Percentiles rank a stretch among this genome's conserved stretches.
These are phyloP conservation scores for Alligator mississippiensis DNA, from an alignment of 2,113 vertebrate genomes.

Conservation along the genomic window DNA sequence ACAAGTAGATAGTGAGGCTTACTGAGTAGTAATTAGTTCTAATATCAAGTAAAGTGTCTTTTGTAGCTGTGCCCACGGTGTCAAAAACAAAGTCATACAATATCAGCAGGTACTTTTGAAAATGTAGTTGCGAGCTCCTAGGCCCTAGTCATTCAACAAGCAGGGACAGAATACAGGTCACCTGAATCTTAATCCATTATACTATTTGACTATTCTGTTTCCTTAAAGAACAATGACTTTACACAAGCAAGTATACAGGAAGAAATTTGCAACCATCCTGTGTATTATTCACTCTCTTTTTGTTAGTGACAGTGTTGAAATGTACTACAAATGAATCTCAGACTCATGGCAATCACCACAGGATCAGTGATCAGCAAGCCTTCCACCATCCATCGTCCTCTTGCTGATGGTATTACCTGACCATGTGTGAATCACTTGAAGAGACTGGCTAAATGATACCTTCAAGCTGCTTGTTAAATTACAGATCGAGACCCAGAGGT, in stretches of 20 bases:
- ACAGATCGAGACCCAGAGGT: background rate
- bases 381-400: background rate
- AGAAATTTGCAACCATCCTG: background rate
- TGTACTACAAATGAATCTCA: background rate
- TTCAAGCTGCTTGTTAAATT: background rate
- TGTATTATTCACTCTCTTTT: background rate
- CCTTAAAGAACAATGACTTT: background rate
- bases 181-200: too few relatives aligned
- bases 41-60: too few relatives aligned
- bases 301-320: background rate
- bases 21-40: too few relatives aligned
- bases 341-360: background rate
- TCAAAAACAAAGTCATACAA: too few relatives aligned
- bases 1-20: too few relatives aligned
- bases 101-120: too few relatives aligned
- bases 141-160: too few relatives aligned
- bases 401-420: background rate
- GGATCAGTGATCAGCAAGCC: background rate
- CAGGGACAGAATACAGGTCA: too few relatives aligned
- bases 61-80: too few relatives aligned
- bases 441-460: background rate
- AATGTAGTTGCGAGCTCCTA: too few relatives aligned
- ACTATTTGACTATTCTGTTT: constrained; percentile 59
- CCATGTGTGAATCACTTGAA: background rate
- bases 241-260: background rate